phyloP scores from a whole-genome alignment of 2,888 invertebrate genomes.

The Troglohyphantes excavatus region DNA sequence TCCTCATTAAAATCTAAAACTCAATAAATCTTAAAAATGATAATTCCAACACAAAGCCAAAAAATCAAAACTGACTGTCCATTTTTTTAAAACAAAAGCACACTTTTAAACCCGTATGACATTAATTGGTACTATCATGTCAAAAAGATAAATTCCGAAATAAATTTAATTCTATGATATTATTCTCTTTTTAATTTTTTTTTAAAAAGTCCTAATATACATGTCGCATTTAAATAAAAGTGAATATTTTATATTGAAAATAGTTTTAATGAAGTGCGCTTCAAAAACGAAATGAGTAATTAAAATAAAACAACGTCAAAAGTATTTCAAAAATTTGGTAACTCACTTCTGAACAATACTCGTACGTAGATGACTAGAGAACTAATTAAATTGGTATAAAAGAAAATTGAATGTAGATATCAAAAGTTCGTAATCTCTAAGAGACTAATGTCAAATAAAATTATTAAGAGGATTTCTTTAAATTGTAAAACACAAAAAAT shows the following conservation, averaged over 20 bases:
- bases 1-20: background rate
- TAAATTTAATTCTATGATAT: background rate
- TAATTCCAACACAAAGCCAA: background rate
- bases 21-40: background rate
- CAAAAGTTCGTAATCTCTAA: background rate
- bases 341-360: background rate
- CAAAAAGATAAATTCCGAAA: background rate
- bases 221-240: background rate
- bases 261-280: background rate
- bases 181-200: background rate
- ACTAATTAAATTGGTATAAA: background rate
- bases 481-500: slow-evolving; percentile 14
- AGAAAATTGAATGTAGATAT: background rate
- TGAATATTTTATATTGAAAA: background rate
- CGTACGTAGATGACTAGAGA: background rate
- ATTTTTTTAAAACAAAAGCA: background rate
- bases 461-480: background rate
- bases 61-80: background rate
- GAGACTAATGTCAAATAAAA: background rate
- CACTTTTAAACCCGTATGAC: background rate
- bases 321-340: background rate
- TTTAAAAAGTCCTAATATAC: background rate
- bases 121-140: background rate
- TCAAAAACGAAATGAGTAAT: background rate
- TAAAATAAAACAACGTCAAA: background rate